A percentile compares a stretch with the other conserved stretches of the same genome.
Conservation (phyloP, 2,888 invertebrate species). For the Metallyticus violacea region DNA sequence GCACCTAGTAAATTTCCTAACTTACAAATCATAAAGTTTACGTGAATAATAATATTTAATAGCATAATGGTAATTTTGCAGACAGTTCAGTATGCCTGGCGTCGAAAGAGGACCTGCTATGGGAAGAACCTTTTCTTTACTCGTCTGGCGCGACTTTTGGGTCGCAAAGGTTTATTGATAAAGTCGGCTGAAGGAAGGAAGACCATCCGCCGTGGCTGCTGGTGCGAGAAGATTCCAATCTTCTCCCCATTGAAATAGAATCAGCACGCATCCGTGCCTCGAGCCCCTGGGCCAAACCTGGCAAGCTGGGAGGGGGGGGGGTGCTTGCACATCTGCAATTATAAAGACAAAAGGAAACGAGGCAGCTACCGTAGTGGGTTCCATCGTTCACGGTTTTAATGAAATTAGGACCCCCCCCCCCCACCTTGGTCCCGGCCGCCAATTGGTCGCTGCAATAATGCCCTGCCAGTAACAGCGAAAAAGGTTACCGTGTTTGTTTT, state of each 20-base stretch:
- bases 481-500: not conserved
- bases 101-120: not conserved
- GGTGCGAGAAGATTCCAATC: constrained; percentile 30
- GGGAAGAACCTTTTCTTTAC: not conserved
- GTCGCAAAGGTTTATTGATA: not conserved
- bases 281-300: not conserved
- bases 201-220: constrained; percentile 9
- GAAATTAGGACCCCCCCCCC: not conserved
- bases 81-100: too few relatives aligned
- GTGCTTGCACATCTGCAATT: constrained; percentile 18
- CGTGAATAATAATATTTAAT: too few relatives aligned
- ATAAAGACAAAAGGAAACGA: constrained; percentile 23
- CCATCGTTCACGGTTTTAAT: constrained; percentile 18
- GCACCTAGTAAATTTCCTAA: too few relatives aligned
- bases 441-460: not conserved
- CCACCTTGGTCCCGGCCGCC: not conserved
- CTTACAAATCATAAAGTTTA: too few relatives aligned
- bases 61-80: too few relatives aligned
- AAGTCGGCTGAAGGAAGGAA: not conserved
- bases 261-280: constrained; percentile 27
- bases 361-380: not conserved
- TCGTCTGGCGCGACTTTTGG: not conserved
- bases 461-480: not conserved
- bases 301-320: not conserved
- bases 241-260: constrained; percentile 27